Base-by-base conservation (phyloP, 2,888 invertebrate species). In the Sarcophaga caerulescens region DNA sequence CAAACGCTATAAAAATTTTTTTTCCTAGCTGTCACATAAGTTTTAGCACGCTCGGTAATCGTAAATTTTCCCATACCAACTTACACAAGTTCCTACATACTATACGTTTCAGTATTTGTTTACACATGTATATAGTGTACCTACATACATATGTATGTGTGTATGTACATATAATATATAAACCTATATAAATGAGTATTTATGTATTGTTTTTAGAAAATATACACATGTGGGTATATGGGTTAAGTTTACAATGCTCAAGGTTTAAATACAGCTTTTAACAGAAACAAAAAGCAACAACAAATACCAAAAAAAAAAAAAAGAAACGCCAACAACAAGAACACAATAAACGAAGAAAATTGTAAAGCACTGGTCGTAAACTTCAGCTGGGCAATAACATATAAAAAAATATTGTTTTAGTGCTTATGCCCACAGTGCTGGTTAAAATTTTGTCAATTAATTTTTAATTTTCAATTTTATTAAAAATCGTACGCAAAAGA, bases 261-360 rank as follows among this genome's bases (percentile, higher is more conserved):
- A 75, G 84, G 74, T 75, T 84, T 84, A 75, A 70, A 65, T 83
- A 63, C 63, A 70, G 74, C 76, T 84, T 76, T 84, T 80, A 80
- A 19, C 23, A 25, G 47, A 25, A 35, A 35, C 35, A 63, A 17
- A 62, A 62, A 14, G 21, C 35, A 10, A 35, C 35, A 35, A 35
- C 8, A 35, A 35, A 35, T 35, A 8, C 25, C 0, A 25, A 5
- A 25, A 25, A 35, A 35, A 35, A 35, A 35, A 35, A 35, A 35
- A 35, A 35, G 6, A 35, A 8, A 6, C 6, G 35, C 6, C 35
- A 35, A 35, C 35, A 35, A 35, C 35, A 35, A 35, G 35, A 10
- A 35, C 8, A 10, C 35, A 35, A 35, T 35, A 35, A 35, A 35
- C 35, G 62, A 8, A 68, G 47, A 76, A 21, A 63, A 66, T 44